These are phyloP conservation scores for Agrypnia vestita DNA, from an alignment of 1,140 invertebrate genomes.

Conservation along the genomic window DNA sequence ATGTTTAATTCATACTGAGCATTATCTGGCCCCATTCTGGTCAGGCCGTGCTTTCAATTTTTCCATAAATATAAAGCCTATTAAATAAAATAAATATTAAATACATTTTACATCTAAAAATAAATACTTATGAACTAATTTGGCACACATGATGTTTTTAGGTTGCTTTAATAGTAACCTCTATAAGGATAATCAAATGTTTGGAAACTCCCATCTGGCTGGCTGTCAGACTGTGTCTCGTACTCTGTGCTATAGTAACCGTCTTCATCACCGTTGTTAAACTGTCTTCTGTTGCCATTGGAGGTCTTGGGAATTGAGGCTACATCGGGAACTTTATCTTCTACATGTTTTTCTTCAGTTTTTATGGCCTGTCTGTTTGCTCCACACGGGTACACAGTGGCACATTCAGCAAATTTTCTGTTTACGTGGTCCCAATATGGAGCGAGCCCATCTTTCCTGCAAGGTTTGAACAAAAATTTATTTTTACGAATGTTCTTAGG, in stretches of 20 bases:
- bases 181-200: conserved; percentile 10
- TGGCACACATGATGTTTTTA: too few species aligned
- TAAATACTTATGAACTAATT: background rate
- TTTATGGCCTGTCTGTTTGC: conserved; percentile 30
- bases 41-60: too few species aligned
- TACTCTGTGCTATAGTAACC: conserved; percentile 39
- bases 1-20: too few species aligned
- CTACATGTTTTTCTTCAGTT: conserved; percentile 5
- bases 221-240: conserved; percentile 32
- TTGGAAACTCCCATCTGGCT: conserved; percentile 7
- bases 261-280: conserved; percentile 3
- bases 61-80: too few species aligned
- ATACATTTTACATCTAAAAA: conserved; percentile 8
- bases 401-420: conserved; percentile 51
- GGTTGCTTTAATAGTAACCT: conserved; percentile 1
- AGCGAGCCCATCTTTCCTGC: conserved; percentile 50
- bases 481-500: too few species aligned
- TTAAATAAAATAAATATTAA: conserved; percentile 26
- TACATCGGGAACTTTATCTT: background rate
- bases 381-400: conserved; percentile 49
- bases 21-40: too few species aligned
- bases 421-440: conserved; percentile 55
- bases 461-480: background rate
- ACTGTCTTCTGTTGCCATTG: conserved; percentile 22
- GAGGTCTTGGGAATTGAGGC: conserved; percentile 12